Evolutionary conservation across 2,797 vertebrate species (phyloP).

Genomic region (Bovichtus variegatus): DNA sequence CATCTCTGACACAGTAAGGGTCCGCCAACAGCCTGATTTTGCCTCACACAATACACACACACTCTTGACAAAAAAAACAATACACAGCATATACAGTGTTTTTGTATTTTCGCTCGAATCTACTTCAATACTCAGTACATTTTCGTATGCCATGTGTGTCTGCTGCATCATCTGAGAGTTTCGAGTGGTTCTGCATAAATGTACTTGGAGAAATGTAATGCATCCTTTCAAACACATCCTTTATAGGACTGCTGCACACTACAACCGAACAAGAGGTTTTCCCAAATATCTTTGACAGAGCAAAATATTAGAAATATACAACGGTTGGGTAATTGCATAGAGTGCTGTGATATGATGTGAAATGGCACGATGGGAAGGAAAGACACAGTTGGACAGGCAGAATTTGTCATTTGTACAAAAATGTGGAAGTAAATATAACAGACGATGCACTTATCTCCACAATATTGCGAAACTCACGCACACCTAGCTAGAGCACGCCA

Average conservation of each 20-base stretch:
- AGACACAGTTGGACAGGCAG: not conserved
- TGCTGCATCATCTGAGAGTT: constrained; percentile 49
- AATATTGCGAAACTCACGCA: not conserved
- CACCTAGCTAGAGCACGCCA: not conserved
- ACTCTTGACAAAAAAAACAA: constrained; percentile 21
- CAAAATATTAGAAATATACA: not conserved
- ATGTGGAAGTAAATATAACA: not conserved
- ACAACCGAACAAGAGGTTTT: not conserved
- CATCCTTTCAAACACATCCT: not conserved
- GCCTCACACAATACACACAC: constrained; percentile 50
- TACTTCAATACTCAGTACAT: constrained; percentile 41
- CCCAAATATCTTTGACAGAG: not conserved
- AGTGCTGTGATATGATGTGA: not conserved
- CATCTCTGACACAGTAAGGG: constrained; percentile 77
- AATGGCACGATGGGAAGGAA: not conserved
- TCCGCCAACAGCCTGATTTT: constrained; percentile 71
- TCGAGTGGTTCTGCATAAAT: constrained; percentile 45
- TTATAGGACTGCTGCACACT: not conserved
- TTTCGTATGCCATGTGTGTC: constrained; percentile 14
- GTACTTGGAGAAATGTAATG: constrained; percentile 31
- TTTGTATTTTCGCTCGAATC: constrained; percentile 46
- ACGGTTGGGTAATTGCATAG: not conserved
- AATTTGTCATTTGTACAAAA: too few relatives aligned
- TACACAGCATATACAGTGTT: constrained; percentile 37
- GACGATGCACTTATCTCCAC: not conserved